Evolutionary conservation across 2,888 invertebrate genomes (phyloP), one percentile per base, ranked within the genome.

Genomic region (Latheticus oryzae): DNA sequence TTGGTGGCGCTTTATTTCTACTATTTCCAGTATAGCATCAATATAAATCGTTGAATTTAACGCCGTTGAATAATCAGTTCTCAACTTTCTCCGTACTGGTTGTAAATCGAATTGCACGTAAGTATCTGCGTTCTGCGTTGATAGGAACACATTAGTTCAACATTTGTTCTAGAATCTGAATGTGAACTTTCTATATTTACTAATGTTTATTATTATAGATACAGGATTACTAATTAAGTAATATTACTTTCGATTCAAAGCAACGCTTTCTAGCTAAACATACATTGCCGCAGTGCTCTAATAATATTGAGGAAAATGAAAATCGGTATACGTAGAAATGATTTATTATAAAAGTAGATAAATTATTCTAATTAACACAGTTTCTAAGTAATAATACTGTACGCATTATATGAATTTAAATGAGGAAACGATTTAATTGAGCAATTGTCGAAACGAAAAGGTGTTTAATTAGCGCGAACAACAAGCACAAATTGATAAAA

Each of bases 301-400:
- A 19, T 56, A 50, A 33, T 47, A 21, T 35, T 23, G 15, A 21
- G 8, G 21, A 9, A 5, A 48, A 42, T 33, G 35, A 43, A 51
- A 43, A 21, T 4, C 38, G 30, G 21, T 19, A 43, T 47, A 61
- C 23, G 58, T 66, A 67, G 65, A 68, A 72, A 70, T 65, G 63
- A 69, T 71, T 72, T 72, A 68, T 69, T 70, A 64, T 64, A 69
- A 69, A 70, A 68, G 60, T 63, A 66, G 67, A 72, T 72, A 74
- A 72, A 73, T 40, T 74, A 75, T 63, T 71, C 62, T 73, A 73
- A 73, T 72, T 73, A 75, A 75, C 74, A 75, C 73, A 75, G 73
- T 73, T 74, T 70, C 70, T 68, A 67, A 63, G 56, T 71, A 73
- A 73, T 75, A 75, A 75, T 75, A 75, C 74, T 75, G 75, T 67